Conservation (phyloP, 2,888 invertebrate genomes). For the Bombylius major region DNA sequence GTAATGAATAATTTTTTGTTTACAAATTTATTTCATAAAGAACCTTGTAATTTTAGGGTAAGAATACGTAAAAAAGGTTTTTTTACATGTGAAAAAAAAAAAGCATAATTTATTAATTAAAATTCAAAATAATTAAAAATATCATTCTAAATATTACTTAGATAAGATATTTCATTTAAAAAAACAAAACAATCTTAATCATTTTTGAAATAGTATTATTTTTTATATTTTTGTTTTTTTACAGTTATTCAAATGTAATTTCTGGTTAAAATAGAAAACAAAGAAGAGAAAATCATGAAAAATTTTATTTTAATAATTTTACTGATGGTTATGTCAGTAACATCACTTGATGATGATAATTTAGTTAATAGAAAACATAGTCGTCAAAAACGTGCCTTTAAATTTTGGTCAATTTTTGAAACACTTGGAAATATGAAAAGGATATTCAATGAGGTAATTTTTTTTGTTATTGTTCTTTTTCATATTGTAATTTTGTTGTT, state of each 20-base stretch:
- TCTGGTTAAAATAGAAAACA: background rate
- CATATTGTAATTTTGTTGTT: background rate
- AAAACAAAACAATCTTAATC: too few relatives aligned
- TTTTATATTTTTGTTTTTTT: background rate
- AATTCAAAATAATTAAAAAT: too few relatives aligned
- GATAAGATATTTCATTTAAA: too few relatives aligned
- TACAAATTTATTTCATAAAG: too few relatives aligned
- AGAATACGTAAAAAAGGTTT: too few relatives aligned
- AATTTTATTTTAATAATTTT: background rate
- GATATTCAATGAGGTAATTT: slow-evolving; percentile 27
- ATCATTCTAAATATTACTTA: too few relatives aligned
- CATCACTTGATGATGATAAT: background rate
- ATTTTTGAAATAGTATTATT: too few relatives aligned
- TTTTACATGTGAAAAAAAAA: too few relatives aligned
- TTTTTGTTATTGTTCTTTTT: background rate
- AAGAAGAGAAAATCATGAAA: background rate
- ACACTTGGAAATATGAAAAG: slow-evolving; percentile 30
- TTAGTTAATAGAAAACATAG: background rate
- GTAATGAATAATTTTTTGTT: too few relatives aligned
- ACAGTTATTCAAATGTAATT: background rate
- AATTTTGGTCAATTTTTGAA: slow-evolving; percentile 30
- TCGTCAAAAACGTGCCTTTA: background rate
- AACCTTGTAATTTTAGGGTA: too few relatives aligned
- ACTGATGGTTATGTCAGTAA: background rate
- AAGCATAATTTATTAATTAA: too few relatives aligned